Conservation (phyloP, 2,113 vertebrate species). For the Gobio gobio region DNA sequence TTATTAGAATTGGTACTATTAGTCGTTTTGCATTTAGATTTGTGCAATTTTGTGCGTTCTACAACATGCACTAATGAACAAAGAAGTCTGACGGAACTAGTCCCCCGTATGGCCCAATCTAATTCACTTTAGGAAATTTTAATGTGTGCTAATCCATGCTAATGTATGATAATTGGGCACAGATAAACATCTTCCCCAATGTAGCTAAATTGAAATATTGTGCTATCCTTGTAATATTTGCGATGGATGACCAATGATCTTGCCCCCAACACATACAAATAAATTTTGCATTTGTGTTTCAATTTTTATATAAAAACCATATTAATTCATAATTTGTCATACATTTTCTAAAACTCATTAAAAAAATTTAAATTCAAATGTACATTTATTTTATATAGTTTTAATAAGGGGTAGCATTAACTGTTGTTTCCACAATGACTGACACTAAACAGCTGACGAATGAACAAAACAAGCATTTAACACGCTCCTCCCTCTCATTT, state of each 20-base stretch:
- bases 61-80: slow-evolving; percentile 26
- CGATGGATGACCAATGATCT: not conserved
- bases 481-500: not conserved
- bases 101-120: not conserved
- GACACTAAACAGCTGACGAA: not conserved
- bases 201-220: slow-evolving; percentile 24
- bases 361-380: not conserved
- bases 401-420: not conserved
- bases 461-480: not conserved
- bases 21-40: slow-evolving; percentile 22
- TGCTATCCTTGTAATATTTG: slow-evolving; percentile 29
- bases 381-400: not conserved
- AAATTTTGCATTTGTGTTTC: not conserved
- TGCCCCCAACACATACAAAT: not conserved
- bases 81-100: not conserved
- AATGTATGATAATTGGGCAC: slow-evolving; percentile 53
- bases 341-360: not conserved
- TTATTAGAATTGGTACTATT: slow-evolving; percentile 1
- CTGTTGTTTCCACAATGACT: not conserved
- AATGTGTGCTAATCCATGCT: slow-evolving; percentile 56
- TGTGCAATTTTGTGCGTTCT: slow-evolving; percentile 12
- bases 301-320: not conserved
- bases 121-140: slow-evolving; percentile 35
- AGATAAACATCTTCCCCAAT: slow-evolving; percentile 51
- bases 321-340: not conserved